Percentiles rank a stretch among this genome's conserved stretches.
Conservation (phyloP, 2,797 vertebrate genomes). For the Poeciliopsis infans region DNA sequence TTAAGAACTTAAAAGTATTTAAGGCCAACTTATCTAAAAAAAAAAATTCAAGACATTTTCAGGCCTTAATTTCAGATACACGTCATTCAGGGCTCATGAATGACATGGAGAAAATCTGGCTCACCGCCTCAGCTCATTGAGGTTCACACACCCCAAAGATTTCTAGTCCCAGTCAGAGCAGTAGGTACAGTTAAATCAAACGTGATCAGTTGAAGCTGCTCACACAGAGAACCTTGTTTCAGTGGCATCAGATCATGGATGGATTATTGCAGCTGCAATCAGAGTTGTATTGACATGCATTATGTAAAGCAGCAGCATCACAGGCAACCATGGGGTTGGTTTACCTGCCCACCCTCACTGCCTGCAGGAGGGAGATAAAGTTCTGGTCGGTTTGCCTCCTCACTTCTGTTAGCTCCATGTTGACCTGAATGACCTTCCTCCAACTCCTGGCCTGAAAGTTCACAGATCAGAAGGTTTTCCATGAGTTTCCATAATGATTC, state of each 20-base stretch:
- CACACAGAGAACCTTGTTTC: background rate
- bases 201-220: background rate
- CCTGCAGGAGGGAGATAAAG: conserved; percentile 92
- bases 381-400: conserved; percentile 89
- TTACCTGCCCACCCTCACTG: conserved; percentile 92
- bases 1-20: too few relatives aligned
- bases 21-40: too few relatives aligned
- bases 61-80: too few relatives aligned
- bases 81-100: too few relatives aligned
- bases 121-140: too few relatives aligned
- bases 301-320: background rate
- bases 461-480: background rate
- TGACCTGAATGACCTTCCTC: conserved; percentile 91
- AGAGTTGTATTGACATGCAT: background rate
- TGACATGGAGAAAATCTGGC: too few relatives aligned
- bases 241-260: background rate
- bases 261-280: background rate
- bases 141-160: too few relatives aligned
- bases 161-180: too few relatives aligned
- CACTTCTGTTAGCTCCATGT: conserved; percentile 93
- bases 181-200: background rate
- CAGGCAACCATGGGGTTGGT: background rate
- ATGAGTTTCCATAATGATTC: background rate
- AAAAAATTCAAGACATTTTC: too few relatives aligned
- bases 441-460: conserved; percentile 89